Conservation (phyloP, 2,113 vertebrate genomes). For the Podarcis cretensis region DNA sequence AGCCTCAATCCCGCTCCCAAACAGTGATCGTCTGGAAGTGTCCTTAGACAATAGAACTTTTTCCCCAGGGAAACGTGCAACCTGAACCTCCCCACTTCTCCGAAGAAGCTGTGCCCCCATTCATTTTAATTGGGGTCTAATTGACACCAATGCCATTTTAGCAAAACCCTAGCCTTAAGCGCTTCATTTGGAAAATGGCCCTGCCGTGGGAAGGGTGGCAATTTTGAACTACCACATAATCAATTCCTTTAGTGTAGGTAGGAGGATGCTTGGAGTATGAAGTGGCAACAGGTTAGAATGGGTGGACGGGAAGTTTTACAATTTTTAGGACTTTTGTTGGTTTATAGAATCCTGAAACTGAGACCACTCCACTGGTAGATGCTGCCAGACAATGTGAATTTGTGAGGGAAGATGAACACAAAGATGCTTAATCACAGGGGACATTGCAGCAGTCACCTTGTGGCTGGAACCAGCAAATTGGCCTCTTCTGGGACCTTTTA, state of each 20-base stretch:
- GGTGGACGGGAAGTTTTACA: too few species aligned
- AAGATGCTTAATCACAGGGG: not conserved
- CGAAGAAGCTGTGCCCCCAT: not conserved
- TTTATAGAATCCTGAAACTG: not conserved
- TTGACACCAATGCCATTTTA: not conserved
- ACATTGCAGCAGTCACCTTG: not conserved
- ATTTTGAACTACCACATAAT: not conserved
- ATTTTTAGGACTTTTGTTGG: not conserved
- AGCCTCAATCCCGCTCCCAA: too few species aligned
- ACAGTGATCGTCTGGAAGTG: too few species aligned
- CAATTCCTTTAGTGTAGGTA: not conserved
- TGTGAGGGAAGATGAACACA: not conserved
- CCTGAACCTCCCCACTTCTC: not conserved
- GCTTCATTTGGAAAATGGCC: not conserved
- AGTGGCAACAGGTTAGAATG: not conserved
- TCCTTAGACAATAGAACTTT: too few species aligned
- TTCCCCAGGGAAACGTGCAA: not conserved
- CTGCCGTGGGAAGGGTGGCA: not conserved
- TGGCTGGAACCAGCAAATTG: not conserved
- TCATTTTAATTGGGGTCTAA: not conserved
- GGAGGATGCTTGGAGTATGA: not conserved
- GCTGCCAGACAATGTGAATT: not conserved
- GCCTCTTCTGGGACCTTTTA: not conserved
- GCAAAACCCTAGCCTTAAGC: not conserved
- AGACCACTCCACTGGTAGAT: not conserved